These are phyloP conservation scores for Otolemur garnettii DNA, from an alignment of 2,113 vertebrate genomes.

Conservation along the genomic window DNA sequence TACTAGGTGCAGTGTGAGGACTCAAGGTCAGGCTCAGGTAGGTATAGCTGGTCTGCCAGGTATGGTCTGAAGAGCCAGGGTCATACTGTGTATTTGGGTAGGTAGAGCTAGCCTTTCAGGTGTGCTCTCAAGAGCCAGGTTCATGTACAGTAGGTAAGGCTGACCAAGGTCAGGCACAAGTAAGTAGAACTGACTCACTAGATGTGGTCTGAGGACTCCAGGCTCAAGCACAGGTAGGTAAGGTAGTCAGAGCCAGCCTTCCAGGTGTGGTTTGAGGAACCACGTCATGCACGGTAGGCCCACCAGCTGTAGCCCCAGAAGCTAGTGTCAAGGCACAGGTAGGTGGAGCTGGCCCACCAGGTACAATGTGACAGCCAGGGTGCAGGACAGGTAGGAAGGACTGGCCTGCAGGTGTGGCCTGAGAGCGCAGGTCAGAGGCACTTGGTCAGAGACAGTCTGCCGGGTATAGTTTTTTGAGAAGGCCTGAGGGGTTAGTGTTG, in stretches of 20 bases:
- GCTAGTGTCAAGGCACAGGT: neutral
- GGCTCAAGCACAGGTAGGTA: neutral
- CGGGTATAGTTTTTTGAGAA: neutral
- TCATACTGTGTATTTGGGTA: neutral
- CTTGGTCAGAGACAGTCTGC: neutral
- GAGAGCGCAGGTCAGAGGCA: neutral
- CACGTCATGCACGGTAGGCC: neutral
- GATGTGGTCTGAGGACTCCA: neutral
- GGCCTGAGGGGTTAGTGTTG: neutral
- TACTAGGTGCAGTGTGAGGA: fast-evolving
- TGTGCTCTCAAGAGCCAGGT: neutral
- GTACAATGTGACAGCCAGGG: neutral
- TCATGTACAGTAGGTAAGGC: neutral
- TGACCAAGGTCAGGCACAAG: neutral
- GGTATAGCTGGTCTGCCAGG: neutral
- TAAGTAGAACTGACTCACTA: too few relatives aligned
- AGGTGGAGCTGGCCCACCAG: neutral
- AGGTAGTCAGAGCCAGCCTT: neutral
- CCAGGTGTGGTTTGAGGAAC: neutral
- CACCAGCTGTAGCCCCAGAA: neutral
- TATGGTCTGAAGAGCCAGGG: neutral
- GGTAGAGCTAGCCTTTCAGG: neutral
- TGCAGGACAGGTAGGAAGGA: neutral
- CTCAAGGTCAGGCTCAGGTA: neutral
- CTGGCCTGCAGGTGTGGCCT: neutral